phyloP scores from a whole-genome alignment of 2,888 invertebrate genomes.

The Macrosiphum euphorbiae region DNA sequence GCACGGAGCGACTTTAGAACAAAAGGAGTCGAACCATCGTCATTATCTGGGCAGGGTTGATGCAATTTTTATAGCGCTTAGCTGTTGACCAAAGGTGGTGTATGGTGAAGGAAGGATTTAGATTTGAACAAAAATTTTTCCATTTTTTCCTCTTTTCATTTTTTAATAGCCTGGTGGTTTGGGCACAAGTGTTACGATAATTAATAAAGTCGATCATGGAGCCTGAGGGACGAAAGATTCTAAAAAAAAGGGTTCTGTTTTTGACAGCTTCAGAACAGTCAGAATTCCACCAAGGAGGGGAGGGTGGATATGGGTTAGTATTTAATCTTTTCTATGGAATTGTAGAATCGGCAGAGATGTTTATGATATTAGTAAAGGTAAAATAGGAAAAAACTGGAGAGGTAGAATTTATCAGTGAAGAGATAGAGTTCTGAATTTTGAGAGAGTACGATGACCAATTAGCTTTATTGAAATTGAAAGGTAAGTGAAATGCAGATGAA shows the following conservation, averaged over 20 bases:
- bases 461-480: too few relatives aligned
- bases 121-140: background rate
- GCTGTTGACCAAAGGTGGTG: background rate
- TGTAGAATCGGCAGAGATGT: background rate
- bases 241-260: background rate
- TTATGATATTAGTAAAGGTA: background rate
- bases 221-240: background rate
- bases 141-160: background rate
- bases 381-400: background rate
- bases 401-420: background rate
- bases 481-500: too few relatives aligned
- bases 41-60: background rate
- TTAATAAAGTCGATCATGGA: too few relatives aligned
- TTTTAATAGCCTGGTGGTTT: background rate
- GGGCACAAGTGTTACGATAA: background rate
- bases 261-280: background rate
- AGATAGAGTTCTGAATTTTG: background rate
- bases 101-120: background rate
- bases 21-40: too few relatives aligned
- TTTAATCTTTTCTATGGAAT: background rate
- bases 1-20: too few relatives aligned
- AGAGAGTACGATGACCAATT: background rate
- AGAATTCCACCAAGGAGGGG: conserved; percentile 9
- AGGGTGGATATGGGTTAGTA: background rate
- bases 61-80: background rate